Evolutionary conservation across 2,888 invertebrate species (phyloP), one percentile per base, ranked within the genome.

Genomic region (Leptopilina myrica): DNA sequence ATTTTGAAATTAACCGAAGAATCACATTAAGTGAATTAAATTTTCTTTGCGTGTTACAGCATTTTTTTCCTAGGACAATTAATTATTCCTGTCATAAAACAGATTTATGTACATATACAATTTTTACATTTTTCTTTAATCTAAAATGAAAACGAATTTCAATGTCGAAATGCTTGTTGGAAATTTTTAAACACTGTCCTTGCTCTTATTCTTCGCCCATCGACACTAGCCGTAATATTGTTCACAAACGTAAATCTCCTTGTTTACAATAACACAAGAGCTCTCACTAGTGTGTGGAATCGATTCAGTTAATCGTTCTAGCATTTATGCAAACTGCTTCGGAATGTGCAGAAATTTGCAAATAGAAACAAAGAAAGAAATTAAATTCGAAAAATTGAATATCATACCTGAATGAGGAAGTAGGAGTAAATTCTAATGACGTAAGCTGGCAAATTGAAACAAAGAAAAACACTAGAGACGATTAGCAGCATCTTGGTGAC

Each of bases 401-500:
- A 9, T 67, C 67, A 49, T 49, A 73, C 73, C 73, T 73, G 73
- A 53, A 53, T 26, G 8, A 73, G 73, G 33, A 73, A 53, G 89
- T 94, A 95, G 15, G 94, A 93, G 85, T 94, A 91, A 46, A 95
- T 92, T 79, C 97, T 92, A 92, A 96, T 93, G 76, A 95, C 93
- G 91, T 96, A 96, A 49, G 95, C 95, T 0, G 97, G 97, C 79
- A 96, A 89, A 91, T 97, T 97, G 76, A 97, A 93, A 66, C 95
- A 92, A 11, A 97, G 94, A 90, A 96, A 97, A 0, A 96, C 95
- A 0, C 95, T 94, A 2, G 97, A 97, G 0, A 97, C 96, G 77
- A 96, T 93, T 43, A 97, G 93, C 79, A 97, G 92, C 96, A 97
- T 97, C 88, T 96, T 95, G 59, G 97, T 97, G 82, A 97, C 94